Percentiles rank a stretch among this genome's conserved stretches.
Evolutionary conservation across 2,888 invertebrate species (phyloP).

Genomic region (Agrochola lota): DNA sequence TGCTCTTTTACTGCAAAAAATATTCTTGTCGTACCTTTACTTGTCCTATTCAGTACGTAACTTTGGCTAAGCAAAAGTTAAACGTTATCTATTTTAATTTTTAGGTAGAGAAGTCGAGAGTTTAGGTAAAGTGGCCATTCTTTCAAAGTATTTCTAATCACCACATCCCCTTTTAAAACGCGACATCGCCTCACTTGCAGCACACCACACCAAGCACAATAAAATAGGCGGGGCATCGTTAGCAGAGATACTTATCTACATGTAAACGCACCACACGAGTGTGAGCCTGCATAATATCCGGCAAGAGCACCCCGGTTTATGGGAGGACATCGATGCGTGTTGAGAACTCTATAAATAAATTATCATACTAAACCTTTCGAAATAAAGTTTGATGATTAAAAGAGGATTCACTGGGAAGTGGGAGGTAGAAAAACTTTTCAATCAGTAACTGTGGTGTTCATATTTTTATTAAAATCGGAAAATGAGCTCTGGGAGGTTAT

Average conservation of each 20-base stretch:
- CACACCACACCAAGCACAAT: conserved; percentile 63
- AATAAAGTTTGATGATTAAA: conserved; percentile 30
- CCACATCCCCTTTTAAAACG: conserved; percentile 9
- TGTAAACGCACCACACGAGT: conserved; percentile 64
- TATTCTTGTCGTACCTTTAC: neutral
- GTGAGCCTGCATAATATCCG: conserved; percentile 54
- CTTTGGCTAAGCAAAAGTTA: neutral
- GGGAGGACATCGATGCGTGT: conserved; percentile 30
- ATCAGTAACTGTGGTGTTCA: neutral
- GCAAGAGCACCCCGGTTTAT: conserved; percentile 32
- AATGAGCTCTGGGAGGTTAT: neutral
- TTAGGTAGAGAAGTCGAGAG: neutral
- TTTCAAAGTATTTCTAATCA: no score
- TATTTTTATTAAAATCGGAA: neutral
- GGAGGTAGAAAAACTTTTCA: neutral
- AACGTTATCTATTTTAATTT: neutral
- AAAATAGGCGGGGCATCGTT: conserved; percentile 74
- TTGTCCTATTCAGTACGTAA: neutral
- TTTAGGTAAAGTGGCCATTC: no score
- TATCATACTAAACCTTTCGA: conserved; percentile 18
- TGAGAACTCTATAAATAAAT: conserved; percentile 41
- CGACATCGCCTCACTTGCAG: conserved; percentile 45
- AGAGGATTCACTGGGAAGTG: conserved; percentile 1
- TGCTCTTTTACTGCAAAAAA: neutral
- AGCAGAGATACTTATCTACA: conserved; percentile 74